Conservation (phyloP, 2,113 vertebrate species). For the Stegostoma tigrinum region DNA sequence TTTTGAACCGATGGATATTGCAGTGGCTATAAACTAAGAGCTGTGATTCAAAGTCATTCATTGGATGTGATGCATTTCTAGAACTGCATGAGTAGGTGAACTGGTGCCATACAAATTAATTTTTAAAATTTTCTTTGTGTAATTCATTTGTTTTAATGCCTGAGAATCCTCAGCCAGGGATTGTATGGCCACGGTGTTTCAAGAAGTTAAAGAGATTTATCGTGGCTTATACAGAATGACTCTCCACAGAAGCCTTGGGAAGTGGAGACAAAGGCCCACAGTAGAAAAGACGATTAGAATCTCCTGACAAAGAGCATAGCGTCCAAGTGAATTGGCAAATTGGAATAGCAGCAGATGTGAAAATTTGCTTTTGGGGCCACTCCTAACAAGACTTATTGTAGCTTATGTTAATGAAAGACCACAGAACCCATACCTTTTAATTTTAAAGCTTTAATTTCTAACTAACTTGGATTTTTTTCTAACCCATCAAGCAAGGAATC, state of each 20-base stretch:
- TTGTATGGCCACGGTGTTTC: background rate
- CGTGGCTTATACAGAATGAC: background rate
- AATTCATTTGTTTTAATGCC: background rate
- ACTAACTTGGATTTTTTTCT: background rate
- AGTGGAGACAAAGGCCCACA: background rate
- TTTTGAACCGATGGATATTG: background rate
- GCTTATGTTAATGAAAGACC: background rate
- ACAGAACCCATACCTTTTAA: background rate
- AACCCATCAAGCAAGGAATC: background rate
- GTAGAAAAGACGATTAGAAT: background rate
- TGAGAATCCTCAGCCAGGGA: background rate
- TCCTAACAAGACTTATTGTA: background rate
- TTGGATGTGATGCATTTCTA: background rate
- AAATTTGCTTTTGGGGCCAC: background rate
- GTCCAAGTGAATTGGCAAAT: background rate
- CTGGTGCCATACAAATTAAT: background rate
- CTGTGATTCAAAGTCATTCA: background rate
- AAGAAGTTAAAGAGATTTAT: background rate
- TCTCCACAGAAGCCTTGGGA: background rate
- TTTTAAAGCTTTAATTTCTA: background rate
- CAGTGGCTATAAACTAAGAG: background rate
- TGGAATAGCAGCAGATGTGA: background rate
- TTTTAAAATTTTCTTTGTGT: background rate
- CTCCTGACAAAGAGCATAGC: background rate
- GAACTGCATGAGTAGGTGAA: background rate